Percentiles rank a stretch among this genome's conserved stretches.
Conservation (phyloP, 2,797 vertebrate species). For the Tenualosa thibaudeaui region DNA sequence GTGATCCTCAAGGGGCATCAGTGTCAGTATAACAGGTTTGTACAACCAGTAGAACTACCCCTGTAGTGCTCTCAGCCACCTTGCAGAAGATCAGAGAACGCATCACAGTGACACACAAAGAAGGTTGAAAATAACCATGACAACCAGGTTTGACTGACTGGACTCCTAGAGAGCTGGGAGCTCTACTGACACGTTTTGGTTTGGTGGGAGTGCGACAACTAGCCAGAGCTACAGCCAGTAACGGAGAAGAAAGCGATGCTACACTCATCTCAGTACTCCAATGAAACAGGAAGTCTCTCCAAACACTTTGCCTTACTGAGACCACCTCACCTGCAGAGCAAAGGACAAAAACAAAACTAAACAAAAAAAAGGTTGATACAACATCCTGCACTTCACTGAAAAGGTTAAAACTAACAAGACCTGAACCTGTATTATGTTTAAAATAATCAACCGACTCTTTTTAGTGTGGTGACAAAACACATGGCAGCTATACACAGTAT, state of each 20-base stretch:
- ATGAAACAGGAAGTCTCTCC: neutral
- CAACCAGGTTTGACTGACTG: neutral
- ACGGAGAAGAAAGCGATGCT: neutral
- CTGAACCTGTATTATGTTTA: slow-evolving; percentile 1
- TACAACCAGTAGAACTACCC: neutral
- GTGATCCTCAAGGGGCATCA: neutral
- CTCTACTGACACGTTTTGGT: neutral
- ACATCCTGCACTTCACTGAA: neutral
- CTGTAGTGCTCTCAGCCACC: neutral
- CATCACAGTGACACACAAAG: neutral
- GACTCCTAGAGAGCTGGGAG: too few relatives aligned
- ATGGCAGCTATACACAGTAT: slow-evolving; percentile 17
- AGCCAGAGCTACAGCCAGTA: neutral
- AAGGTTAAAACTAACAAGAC: neutral
- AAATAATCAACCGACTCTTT: neutral
- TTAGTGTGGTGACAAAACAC: slow-evolving; percentile 7
- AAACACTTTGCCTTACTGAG: neutral
- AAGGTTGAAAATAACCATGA: neutral
- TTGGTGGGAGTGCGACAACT: neutral
- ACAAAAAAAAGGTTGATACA: neutral
- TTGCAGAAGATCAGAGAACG: neutral
- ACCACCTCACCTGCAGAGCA: neutral
- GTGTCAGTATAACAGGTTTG: neutral
- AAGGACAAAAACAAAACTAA: neutral
- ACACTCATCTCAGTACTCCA: neutral